A percentile compares a stretch with the other conserved stretches of the same genome.
phyloP scores from a whole-genome alignment of 2,113 vertebrate species.

The Labeo rohita region DNA sequence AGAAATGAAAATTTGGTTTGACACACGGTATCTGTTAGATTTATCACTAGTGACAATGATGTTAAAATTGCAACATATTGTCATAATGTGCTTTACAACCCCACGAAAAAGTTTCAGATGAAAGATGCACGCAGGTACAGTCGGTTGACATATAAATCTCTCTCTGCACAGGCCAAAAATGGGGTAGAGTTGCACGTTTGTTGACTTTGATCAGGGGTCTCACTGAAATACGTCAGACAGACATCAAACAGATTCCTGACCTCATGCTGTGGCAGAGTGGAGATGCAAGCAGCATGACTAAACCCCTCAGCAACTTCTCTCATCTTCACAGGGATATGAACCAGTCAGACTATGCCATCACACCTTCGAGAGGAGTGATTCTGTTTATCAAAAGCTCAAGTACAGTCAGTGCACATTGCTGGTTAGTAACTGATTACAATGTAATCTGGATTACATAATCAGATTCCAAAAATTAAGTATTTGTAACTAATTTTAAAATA shows the following conservation, averaged over 20 bases:
- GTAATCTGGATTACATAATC: background rate
- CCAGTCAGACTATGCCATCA: background rate
- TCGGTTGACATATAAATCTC: constrained; percentile 22
- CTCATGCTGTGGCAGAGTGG: constrained; percentile 6
- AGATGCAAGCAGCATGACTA: constrained; percentile 25
- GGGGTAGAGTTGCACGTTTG: background rate
- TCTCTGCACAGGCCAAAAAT: background rate
- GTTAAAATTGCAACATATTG: background rate
- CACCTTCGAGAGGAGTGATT: background rate
- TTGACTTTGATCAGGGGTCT: constrained; percentile 44
- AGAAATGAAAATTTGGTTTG: background rate
- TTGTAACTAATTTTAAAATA: background rate
- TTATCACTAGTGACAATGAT: background rate
- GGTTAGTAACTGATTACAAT: background rate
- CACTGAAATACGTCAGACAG: constrained; percentile 35
- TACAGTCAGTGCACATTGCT: background rate
- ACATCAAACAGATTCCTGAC: constrained; percentile 28
- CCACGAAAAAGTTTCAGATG: background rate
- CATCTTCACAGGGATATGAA: background rate
- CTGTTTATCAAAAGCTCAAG: background rate
- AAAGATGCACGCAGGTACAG: constrained; percentile 12
- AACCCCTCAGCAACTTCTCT: constrained; percentile 6
- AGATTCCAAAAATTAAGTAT: no score
- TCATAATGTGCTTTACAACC: background rate
- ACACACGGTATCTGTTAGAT: background rate